A percentile compares a stretch with the other conserved stretches of the same genome.
These are phyloP conservation scores for Troides helena DNA, from an alignment of 2,888 invertebrate genomes.

Conservation along the genomic window DNA sequence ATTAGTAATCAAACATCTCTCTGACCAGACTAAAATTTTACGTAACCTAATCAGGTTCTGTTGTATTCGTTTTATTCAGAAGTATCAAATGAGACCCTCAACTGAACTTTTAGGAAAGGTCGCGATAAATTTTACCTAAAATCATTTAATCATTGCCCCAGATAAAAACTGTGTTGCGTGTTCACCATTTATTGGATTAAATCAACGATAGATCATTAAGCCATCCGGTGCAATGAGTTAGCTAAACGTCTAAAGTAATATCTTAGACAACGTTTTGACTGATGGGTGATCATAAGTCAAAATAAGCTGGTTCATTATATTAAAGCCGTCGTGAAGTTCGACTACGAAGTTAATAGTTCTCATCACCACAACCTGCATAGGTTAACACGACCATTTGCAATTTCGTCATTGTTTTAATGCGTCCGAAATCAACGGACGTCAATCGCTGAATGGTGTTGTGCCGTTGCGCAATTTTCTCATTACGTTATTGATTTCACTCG, in stretches of 20 bases:
- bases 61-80: no score
- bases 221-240: slow-evolving; percentile 13
- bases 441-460: slow-evolving; percentile 50
- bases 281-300: slow-evolving; percentile 22
- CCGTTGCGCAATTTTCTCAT: slow-evolving; percentile 73
- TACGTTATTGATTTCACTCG: slow-evolving; percentile 74
- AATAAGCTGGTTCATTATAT: slow-evolving; percentile 24
- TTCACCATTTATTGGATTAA: slow-evolving; percentile 13
- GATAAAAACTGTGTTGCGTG: slow-evolving; percentile 6
- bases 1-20: slow-evolving; percentile 1
- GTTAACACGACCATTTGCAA: slow-evolving; percentile 26
- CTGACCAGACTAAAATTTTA: background rate
- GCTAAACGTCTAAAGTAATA: slow-evolving; percentile 12
- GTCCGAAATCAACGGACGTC: slow-evolving; percentile 43
- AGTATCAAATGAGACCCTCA: no score
- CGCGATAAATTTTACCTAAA: background rate
- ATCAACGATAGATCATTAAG: slow-evolving; percentile 15
- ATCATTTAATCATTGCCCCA: background rate
- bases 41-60: background rate
- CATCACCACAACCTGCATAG: slow-evolving; percentile 15
- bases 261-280: slow-evolving; percentile 22
- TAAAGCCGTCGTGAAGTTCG: slow-evolving; percentile 10
- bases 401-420: slow-evolving; percentile 44
- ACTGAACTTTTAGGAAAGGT: background rate
- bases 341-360: slow-evolving; percentile 20